Evolutionary conservation across 2,797 vertebrate species (phyloP), one percentile per base, ranked within the genome.

Genomic region (Rhinophrynus dorsalis): DNA sequence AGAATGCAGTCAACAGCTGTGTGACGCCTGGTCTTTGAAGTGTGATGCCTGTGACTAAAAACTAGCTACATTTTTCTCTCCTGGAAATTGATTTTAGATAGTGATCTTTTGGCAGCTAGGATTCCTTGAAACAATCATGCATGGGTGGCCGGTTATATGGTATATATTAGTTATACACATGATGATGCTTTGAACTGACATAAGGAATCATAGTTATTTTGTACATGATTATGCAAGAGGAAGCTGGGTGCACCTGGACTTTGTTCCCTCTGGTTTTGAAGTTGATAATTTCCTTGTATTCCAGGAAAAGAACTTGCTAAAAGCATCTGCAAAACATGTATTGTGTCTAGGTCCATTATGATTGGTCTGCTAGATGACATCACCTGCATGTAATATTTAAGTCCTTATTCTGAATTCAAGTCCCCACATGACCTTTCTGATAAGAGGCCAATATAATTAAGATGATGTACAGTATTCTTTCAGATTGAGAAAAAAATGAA

Each of bases 381-480:
- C 40, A 63, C 30, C n/a, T 27, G 17, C 48, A 13, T 70, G 38
- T 42, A 64, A 57, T 48, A 17, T 40, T 57, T 44, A n/a, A 54
- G 29, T 42, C 26, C 57, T 38, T 11, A 63, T 71, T 71, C 38
- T 26, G 32, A 26, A 73, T 59, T 73, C 52, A 58, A 27, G 21
- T 42, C 44, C 54, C 42, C 44, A 2, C 3, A 26, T 64, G 69
- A 73, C 69, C 69, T 66, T 59, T 66, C 35, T 66, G 69, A 73
- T 73, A 73, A 73, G 32, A 48, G 69, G 45, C 62, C 62, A 47
- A 90, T 90, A 96, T 95, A 94, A 94, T 92, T 93, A 89, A 48
- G 51, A 79, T 77, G 89, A 89, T 90, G 84, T 42, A 81, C 82
- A 77, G 80, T 81, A 81, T 79, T 77, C 18, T 55, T 74, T 1